Evolutionary conservation across 2,888 invertebrate species (phyloP), one percentile per base, ranked within the genome.

Genomic region (Drosophila crucigera): DNA sequence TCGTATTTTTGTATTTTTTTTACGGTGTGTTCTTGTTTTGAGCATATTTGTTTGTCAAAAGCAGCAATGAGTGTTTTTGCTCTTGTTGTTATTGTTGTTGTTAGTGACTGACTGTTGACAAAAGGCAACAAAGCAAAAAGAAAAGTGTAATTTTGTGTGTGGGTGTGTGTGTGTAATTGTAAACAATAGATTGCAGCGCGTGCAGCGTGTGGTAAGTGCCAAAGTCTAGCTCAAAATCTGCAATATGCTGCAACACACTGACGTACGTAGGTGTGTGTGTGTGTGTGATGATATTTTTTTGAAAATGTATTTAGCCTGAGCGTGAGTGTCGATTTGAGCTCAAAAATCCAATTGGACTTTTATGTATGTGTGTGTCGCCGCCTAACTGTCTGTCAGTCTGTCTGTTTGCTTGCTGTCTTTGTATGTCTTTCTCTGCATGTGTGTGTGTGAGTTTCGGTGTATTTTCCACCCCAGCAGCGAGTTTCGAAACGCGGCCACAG

Each of bases 401-500:
- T 69, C 52, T 28, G 37, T 14, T 30, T 64, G 58, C 47, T 3
- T 64, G 54, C 14, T 39, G 59, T 53, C 60, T 58, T 62, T 60
- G 71, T 60, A 60, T 76, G 55, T 30, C 61, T 30, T 37, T 9
- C 14, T 39, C 28, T 55, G 39, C 37, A 41, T 65, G 30, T 58
- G 52, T 50, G 52, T 50, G 7, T 59, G 55, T 66, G 54, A 52
- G 64, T 59, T 61, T 62, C 68, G 52, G 56, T 80, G 52, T 78
- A 11, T 75, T 86, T 84, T 89, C 87, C 85, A 90, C 85, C 85
- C 84, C 71, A 73, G 66, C 54, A 75, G 65, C 71, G 84, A 64
- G 56, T 14, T 75, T 82, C 63, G 72, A 88, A 85, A 73, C 89
- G 60, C 79, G 72, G 70, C 49, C 59, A 70, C 83, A 77, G 82